A percentile compares a stretch with the other conserved stretches of the same genome.
phyloP scores from a whole-genome alignment of 2,888 invertebrate genomes.

The Dicyrtoma fusca region DNA sequence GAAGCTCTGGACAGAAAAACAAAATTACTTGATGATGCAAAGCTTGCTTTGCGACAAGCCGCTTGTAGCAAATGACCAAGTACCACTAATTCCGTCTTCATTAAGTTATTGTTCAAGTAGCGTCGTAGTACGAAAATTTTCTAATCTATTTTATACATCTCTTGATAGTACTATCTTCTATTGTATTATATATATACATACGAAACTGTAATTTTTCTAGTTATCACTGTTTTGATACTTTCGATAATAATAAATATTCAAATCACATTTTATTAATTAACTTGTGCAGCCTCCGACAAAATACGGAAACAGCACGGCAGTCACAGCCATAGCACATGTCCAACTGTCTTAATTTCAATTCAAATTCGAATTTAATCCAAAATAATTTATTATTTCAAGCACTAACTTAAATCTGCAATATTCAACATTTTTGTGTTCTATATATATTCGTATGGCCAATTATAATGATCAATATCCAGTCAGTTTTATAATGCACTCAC shows the following conservation, averaged over 20 bases:
- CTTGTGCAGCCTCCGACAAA: neutral
- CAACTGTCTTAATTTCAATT: neutral
- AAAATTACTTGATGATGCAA: slow-evolving; percentile 39
- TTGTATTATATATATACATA: slow-evolving; percentile 6
- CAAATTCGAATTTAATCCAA: neutral
- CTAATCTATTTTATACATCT: neutral
- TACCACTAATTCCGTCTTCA: neutral
- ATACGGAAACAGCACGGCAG: slow-evolving; percentile 7
- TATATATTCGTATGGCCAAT: too few species aligned
- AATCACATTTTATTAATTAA: too few species aligned
- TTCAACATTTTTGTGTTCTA: too few species aligned
- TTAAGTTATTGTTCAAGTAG: too few species aligned
- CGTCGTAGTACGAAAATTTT: neutral
- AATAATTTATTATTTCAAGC: too few species aligned
- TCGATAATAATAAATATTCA: too few species aligned
- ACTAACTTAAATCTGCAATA: too few species aligned
- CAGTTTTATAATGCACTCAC: too few species aligned
- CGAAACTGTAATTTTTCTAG: neutral
- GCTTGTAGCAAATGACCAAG: slow-evolving; percentile 30
- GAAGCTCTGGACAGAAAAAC: slow-evolving; percentile 44
- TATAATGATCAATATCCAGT: too few species aligned
- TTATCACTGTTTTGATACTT: slow-evolving; percentile 2
- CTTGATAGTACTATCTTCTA: neutral
- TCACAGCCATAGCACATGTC: slow-evolving; percentile 4
- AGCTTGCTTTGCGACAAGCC: slow-evolving; percentile 38